phyloP scores from a whole-genome alignment of 2,797 vertebrate species.

The Dallia pectoralis region DNA sequence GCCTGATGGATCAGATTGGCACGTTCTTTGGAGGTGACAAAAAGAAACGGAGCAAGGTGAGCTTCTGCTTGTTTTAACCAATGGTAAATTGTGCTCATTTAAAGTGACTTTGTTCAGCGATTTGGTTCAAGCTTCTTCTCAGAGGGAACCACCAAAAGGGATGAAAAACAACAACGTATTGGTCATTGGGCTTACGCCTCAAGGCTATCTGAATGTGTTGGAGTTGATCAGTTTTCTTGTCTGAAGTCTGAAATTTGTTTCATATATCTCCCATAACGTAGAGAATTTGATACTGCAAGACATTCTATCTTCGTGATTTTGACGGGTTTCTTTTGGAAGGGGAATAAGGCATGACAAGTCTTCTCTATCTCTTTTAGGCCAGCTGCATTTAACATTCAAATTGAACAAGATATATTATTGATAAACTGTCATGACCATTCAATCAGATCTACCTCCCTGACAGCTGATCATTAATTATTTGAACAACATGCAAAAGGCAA shows the following conservation, averaged over 20 bases:
- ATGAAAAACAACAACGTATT: too few species aligned
- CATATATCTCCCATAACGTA: background rate
- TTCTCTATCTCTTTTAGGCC: too few species aligned
- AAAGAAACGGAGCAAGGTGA: conserved; percentile 96
- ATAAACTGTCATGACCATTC: too few species aligned
- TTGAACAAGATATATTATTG: too few species aligned
- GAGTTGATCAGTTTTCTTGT: background rate
- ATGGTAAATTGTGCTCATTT: background rate
- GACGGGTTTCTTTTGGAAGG: background rate
- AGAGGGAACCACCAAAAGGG: too few species aligned
- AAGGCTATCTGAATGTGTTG: background rate
- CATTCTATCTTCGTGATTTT: background rate
- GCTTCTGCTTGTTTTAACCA: conserved; percentile 46
- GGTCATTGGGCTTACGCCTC: too few species aligned
- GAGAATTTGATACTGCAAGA: background rate
- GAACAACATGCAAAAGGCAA: background rate
- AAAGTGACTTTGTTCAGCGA: too few species aligned
- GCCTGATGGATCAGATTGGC: conserved; percentile 92
- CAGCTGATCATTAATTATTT: background rate
- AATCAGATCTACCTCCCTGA: background rate
- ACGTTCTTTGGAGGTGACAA: conserved; percentile 94
- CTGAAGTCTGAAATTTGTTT: background rate
- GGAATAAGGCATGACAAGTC: background rate
- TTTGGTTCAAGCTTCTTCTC: too few species aligned
- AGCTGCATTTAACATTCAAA: too few species aligned